Base-by-base conservation (phyloP, 1,140 invertebrate genomes). In the Diachasma alloeum region DNA sequence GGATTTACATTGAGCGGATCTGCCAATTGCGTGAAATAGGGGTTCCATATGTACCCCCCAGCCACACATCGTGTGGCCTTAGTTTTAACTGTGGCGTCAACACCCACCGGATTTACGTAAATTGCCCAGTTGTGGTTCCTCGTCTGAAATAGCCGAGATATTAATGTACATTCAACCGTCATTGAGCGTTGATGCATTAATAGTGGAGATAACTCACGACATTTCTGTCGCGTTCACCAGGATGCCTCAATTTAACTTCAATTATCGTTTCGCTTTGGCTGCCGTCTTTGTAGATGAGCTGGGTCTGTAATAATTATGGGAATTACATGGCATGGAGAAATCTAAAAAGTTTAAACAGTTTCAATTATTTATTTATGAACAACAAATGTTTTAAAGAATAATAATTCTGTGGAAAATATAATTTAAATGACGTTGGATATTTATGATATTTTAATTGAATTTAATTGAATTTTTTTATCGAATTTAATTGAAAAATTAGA, bases 21-120 rank as follows among this genome's bases (percentile, higher is more conserved):
- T 0, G 96, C 96, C 6, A 97, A 89, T 89, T 97, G 96, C 22
- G 96, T 96, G 80, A 95, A 96, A 88, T 94, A 97, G 0, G 97
- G 97, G 91, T 98, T 98, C 96, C 96, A 99, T 36, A 94, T 92
- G 83, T 96, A 97, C 24, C 97, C 97, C 59, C 94, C 95, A 6
- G 96, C 97, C 4, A 96, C 94, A 87, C 97, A 98, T 76, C 96
- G 91, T 0, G 95, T 95, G 73, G 91, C 89, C 67, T 95, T 92
- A 31, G 94, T 92, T 87, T 94, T 93, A 1, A 97, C 96, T 9
- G 95, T 91, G 5, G 96, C 96, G 90, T 98, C 97, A 39, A 97
- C 95, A n/a, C 95, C 96, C 19, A 98, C 95, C 0, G 96, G 95
- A 89, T 97, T 97, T 9, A 98, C 97, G 85, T 94, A 98, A 75